phyloP scores from a whole-genome alignment of 2,888 invertebrate species.

The Noctua janthe region DNA sequence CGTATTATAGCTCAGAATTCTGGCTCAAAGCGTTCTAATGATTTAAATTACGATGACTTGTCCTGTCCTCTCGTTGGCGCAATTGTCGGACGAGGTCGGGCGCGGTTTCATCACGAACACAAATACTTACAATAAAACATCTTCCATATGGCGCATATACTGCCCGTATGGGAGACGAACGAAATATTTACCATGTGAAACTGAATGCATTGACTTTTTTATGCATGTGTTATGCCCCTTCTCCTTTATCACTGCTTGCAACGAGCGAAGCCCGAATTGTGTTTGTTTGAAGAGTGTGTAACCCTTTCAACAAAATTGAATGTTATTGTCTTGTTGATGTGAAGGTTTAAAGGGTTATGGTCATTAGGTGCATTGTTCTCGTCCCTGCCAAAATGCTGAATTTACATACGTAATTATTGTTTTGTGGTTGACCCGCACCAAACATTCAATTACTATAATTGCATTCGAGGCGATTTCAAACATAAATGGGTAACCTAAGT shows the following conservation, averaged over 20 bases:
- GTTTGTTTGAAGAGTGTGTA: constrained; percentile 11
- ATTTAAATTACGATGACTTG: constrained; percentile 86
- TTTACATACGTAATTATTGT: constrained; percentile 45
- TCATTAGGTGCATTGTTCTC: constrained; percentile 42
- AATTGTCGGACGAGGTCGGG: constrained; percentile 85
- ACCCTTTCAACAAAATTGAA: constrained; percentile 18
- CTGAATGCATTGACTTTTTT: constrained; percentile 44
- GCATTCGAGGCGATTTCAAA: constrained; percentile 22
- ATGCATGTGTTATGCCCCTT: constrained; percentile 34
- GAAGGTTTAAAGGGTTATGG: constrained; percentile 31
- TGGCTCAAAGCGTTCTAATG: constrained; percentile 75
- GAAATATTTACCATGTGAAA: constrained; percentile 50
- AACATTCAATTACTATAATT: constrained; percentile 42
- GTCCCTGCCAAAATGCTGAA: constrained; percentile 27
- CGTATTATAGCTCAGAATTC: constrained; percentile 49
- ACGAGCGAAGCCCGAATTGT: constrained; percentile 13
- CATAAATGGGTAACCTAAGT: background rate
- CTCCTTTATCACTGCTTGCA: constrained; percentile 8
- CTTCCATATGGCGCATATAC: constrained; percentile 71
- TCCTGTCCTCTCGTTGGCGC: constrained; percentile 82
- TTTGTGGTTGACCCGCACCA: constrained; percentile 8
- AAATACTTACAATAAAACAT: constrained; percentile 80
- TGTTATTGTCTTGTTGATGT: constrained; percentile 7
- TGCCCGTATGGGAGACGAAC: constrained; percentile 58
- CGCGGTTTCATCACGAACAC: constrained; percentile 85